Evolutionary conservation across 2,113 vertebrate species (phyloP).

Genomic region (Montifringilla adamsi): DNA sequence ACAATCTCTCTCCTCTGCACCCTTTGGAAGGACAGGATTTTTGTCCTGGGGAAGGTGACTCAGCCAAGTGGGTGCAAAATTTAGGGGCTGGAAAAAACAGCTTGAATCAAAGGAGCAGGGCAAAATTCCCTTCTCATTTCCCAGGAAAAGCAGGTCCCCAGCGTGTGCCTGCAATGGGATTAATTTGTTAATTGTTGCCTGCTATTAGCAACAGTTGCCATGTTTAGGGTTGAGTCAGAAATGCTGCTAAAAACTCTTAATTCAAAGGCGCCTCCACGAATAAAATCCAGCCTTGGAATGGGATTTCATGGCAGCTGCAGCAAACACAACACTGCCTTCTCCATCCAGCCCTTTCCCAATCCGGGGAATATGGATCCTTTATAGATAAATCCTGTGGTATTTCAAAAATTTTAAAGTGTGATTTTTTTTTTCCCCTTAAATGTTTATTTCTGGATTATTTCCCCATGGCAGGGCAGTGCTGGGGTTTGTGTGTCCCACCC

Average conservation of each 20-base stretch:
- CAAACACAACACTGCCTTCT: not conserved
- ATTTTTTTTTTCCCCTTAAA: rapidly evolving
- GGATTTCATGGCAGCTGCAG: not conserved
- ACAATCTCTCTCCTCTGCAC: not conserved
- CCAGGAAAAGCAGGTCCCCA: not conserved
- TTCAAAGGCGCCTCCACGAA: slow-evolving; percentile 32
- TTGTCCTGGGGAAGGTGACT: not conserved
- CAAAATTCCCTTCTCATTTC: not conserved
- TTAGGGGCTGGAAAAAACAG: not conserved
- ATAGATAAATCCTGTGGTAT: not conserved
- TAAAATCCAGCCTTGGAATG: slow-evolving; percentile 6
- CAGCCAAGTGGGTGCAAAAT: not conserved
- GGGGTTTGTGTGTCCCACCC: not conserved
- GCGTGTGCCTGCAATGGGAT: not conserved
- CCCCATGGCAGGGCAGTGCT: not conserved
- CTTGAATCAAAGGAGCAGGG: not conserved
- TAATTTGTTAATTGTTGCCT: slow-evolving; percentile 61
- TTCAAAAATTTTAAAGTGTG: not conserved
- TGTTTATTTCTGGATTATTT: not conserved
- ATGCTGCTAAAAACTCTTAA: not conserved
- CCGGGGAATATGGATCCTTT: rapidly evolving
- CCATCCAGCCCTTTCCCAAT: not conserved
- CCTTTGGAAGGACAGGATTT: not conserved
- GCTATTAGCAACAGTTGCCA: slow-evolving; percentile 63
- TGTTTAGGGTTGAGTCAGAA: slow-evolving; percentile 50